Conservation (phyloP, 2,888 invertebrate genomes). For the Rhingia rostrata region DNA sequence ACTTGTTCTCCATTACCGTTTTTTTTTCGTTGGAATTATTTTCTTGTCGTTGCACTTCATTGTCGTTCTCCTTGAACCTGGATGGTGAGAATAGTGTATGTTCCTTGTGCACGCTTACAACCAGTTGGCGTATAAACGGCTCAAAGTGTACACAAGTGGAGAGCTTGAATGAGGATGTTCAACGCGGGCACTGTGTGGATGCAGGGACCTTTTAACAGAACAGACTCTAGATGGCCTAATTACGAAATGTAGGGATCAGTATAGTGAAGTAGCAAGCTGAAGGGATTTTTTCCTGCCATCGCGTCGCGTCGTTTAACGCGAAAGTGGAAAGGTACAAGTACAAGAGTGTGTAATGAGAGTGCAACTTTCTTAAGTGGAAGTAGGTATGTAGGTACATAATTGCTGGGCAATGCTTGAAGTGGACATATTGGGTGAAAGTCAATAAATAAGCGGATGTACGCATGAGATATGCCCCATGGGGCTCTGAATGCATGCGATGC, state of each 20-base stretch:
- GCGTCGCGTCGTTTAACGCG: conserved; percentile 1
- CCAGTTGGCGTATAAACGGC: conserved; percentile 61
- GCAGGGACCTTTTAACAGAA: conserved; percentile 19
- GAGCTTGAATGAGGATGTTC: conserved; percentile 41
- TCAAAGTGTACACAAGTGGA: conserved; percentile 52
- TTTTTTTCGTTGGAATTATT: conserved; percentile 23
- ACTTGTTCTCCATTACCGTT: conserved; percentile 35
- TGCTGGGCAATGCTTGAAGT: neutral
- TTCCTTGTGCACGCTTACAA: conserved; percentile 58
- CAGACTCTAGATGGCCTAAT: conserved; percentile 49
- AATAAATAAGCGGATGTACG: neutral
- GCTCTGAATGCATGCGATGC: no score
- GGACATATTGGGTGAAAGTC: neutral
- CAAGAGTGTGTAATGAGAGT: conserved; percentile 39
- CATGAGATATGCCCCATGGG: neutral
- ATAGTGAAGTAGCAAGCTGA: conserved; percentile 15
- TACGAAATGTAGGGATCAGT: conserved; percentile 34
- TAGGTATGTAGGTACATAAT: neutral
- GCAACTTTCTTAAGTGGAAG: conserved; percentile 48
- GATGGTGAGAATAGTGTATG: conserved; percentile 39
- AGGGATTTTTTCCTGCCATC: conserved; percentile 3
- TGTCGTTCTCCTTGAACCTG: conserved; percentile 71
- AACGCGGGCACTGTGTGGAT: conserved; percentile 20
- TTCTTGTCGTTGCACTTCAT: conserved; percentile 56
- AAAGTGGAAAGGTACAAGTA: conserved; percentile 50